phyloP scores from a whole-genome alignment of 2,888 invertebrate genomes.

The Pomacea canaliculata region DNA sequence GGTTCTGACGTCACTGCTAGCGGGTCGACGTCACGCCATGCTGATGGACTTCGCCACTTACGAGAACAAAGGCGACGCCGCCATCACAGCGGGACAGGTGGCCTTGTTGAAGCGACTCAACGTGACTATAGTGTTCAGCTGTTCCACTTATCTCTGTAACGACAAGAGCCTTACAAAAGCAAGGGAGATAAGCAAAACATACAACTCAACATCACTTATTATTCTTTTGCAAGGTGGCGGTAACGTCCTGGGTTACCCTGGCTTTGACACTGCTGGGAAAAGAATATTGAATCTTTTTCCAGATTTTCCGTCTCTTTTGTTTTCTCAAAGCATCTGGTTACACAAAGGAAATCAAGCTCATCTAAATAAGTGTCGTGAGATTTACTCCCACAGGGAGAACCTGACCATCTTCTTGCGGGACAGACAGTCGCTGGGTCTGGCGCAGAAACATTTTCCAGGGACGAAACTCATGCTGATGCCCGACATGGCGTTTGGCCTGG shows the following conservation, averaged over 20 bases:
- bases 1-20: slow-evolving; percentile 23
- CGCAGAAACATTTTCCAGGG: slow-evolving; percentile 19
- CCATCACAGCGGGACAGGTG: slow-evolving; percentile 37
- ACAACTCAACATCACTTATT: slow-evolving; percentile 26
- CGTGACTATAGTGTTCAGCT: slow-evolving; percentile 30
- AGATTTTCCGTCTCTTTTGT: slow-evolving; percentile 18
- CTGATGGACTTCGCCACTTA: slow-evolving; percentile 34
- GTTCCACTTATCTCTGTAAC: slow-evolving; percentile 17
- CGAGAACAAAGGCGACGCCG: slow-evolving; percentile 42
- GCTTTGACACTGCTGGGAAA: slow-evolving; percentile 5
- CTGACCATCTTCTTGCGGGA: slow-evolving; percentile 30
- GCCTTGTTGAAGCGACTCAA: slow-evolving; percentile 24
- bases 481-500: slow-evolving; percentile 36
- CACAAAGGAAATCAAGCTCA: background rate
- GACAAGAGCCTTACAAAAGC: slow-evolving; percentile 16
- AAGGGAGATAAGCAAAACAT: background rate
- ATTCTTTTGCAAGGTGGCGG: slow-evolving; percentile 43
- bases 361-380: background rate
- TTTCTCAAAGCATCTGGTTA: slow-evolving; percentile 32
- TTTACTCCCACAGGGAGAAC: slow-evolving; percentile 23
- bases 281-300: slow-evolving; percentile 24
- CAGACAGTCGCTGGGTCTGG: slow-evolving; percentile 18
- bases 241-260: slow-evolving; percentile 32
- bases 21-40: slow-evolving; percentile 32
- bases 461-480: slow-evolving; percentile 31